Evolutionary conservation across 2,888 invertebrate species (phyloP).

Genomic region (Meiosimyza decipiens): DNA sequence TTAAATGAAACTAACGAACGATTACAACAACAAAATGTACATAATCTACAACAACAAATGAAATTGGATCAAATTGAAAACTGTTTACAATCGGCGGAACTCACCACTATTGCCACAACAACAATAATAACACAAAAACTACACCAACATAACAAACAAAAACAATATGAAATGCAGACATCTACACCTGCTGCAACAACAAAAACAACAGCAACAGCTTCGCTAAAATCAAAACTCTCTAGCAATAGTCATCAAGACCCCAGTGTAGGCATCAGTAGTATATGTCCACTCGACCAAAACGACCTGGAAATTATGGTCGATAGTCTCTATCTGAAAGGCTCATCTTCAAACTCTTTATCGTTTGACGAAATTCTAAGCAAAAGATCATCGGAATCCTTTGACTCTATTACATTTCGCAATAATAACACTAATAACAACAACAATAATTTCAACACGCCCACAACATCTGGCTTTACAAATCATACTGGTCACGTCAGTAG

Average conservation of each 20-base stretch:
- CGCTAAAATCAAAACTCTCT: constrained; percentile 28
- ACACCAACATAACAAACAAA: constrained; percentile 16
- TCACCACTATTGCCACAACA: constrained; percentile 20
- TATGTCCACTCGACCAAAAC: constrained; percentile 39
- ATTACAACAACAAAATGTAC: constrained; percentile 59
- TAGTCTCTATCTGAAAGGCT: constrained; percentile 59
- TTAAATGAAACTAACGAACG: constrained; percentile 45
- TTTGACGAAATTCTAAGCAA: constrained; percentile 62
- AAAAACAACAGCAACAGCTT: constrained; percentile 8
- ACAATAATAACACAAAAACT: constrained; percentile 28
- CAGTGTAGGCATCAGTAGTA: constrained; percentile 41
- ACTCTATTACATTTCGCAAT: constrained; percentile 64
- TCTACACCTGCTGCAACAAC: constrained; percentile 8
- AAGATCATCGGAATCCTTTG: constrained; percentile 61
- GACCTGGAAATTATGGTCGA: constrained; percentile 59
- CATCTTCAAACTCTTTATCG: constrained; percentile 55
- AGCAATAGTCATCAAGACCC: constrained; percentile 45
- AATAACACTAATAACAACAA: constrained; percentile 51
- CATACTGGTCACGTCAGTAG: constrained; percentile 33
- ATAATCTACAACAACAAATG: constrained; percentile 61
- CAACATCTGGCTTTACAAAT: constrained; percentile 21
- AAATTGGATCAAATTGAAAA: constrained; percentile 65
- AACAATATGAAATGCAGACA: not conserved
- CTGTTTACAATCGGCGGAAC: constrained; percentile 50
- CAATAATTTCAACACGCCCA: constrained; percentile 41